phyloP scores from a whole-genome alignment of 2,888 invertebrate genomes.

The Stenichneumon culpator region DNA sequence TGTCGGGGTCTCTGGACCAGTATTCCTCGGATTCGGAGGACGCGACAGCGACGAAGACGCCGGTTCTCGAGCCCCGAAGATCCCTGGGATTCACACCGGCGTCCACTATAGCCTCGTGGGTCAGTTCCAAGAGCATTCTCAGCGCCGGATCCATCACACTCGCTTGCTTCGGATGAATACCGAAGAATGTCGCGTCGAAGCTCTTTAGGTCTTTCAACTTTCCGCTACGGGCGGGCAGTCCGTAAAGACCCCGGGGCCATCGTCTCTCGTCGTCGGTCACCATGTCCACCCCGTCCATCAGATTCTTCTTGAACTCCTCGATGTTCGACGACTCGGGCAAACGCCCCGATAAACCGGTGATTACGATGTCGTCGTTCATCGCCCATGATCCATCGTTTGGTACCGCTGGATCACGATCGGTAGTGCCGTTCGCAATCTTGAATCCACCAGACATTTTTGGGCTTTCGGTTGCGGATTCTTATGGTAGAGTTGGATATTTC shows the following conservation, averaged over 20 bases:
- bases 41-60: slow-evolving; percentile 97
- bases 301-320: slow-evolving; percentile 96
- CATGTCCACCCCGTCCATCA: slow-evolving; percentile 96
- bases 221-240: slow-evolving; percentile 92
- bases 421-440: slow-evolving; percentile 86
- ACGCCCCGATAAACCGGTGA: slow-evolving; percentile 94
- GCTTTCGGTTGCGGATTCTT: no score
- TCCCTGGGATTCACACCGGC: slow-evolving; percentile 94
- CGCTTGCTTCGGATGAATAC: slow-evolving; percentile 97
- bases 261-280: slow-evolving; percentile 96
- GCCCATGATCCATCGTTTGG: slow-evolving; percentile 78
- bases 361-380: slow-evolving; percentile 90
- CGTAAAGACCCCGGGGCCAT: slow-evolving; percentile 94
- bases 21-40: slow-evolving; percentile 95
- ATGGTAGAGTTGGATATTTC: no score
- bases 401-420: slow-evolving; percentile 76
- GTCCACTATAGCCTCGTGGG: slow-evolving; percentile 97
- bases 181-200: slow-evolving; percentile 96
- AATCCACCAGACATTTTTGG: slow-evolving; percentile 90
- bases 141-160: slow-evolving; percentile 97
- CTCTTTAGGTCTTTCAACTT: slow-evolving; percentile 93
- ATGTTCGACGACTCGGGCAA: slow-evolving; percentile 96
- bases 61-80: slow-evolving; percentile 95
- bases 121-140: slow-evolving; percentile 94
- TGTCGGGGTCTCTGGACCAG: slow-evolving; percentile 94